Evolutionary conservation across 1,140 invertebrate species (phyloP).

Genomic region (Trichogramma pretiosum): DNA sequence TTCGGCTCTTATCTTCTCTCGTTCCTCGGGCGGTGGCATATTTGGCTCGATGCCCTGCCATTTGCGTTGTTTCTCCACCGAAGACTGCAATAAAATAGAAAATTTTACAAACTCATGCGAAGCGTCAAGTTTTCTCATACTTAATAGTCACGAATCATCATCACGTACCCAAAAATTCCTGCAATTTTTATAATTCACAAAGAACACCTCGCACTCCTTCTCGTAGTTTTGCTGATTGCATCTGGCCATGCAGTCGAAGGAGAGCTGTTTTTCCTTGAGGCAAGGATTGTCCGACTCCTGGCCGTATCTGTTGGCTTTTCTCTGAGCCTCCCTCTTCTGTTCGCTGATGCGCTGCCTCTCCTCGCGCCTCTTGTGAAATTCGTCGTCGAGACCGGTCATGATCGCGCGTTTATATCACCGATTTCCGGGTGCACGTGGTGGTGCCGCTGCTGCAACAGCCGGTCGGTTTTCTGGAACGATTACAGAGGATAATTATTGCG

Average conservation of each 20-base stretch:
- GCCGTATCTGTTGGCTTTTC: background rate
- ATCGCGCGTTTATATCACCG: too few relatives aligned
- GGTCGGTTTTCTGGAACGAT: too few relatives aligned
- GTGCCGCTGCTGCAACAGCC: too few relatives aligned
- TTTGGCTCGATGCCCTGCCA: conserved; percentile 18
- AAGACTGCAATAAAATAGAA: conserved; percentile 18
- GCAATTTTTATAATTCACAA: conserved; percentile 22
- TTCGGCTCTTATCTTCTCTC: conserved; percentile 27
- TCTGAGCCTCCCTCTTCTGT: background rate
- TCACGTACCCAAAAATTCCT: conserved; percentile 23
- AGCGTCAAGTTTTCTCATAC: too few relatives aligned
- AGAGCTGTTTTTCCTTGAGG: too few relatives aligned
- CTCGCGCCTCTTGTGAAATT: too few relatives aligned
- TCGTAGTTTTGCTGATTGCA: too few relatives aligned
- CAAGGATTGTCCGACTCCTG: conserved; percentile 5
- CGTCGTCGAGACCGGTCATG: too few relatives aligned
- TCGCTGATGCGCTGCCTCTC: background rate
- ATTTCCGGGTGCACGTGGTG: too few relatives aligned
- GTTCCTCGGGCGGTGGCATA: conserved; percentile 26
- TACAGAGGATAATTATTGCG: too few relatives aligned
- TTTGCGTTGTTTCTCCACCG: conserved; percentile 14
- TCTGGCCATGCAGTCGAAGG: too few relatives aligned
- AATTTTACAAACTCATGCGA: too few relatives aligned
- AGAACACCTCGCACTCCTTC: conserved; percentile 13
- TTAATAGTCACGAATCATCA: background rate